These are phyloP conservation scores for Sinohyriopsis cumingii DNA, from an alignment of 2,888 invertebrate genomes.

Conservation along the genomic window DNA sequence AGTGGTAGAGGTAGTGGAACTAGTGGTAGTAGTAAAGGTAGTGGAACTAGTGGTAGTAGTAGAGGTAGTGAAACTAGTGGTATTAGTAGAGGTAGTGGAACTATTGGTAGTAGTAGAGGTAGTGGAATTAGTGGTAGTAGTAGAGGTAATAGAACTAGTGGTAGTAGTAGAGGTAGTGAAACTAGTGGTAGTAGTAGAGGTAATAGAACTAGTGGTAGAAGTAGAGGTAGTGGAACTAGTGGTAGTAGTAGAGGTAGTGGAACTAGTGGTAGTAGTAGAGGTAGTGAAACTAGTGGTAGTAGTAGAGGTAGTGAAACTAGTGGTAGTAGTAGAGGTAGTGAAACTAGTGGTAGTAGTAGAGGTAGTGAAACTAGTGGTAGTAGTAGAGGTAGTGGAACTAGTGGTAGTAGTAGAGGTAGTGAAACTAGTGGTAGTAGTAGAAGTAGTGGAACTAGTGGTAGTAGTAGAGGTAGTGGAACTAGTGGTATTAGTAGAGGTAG, in stretches of 20 bases:
- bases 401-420: constrained; percentile 6
- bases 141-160: constrained; percentile 7
- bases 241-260: neutral
- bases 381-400: constrained; percentile 5
- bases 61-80: constrained; percentile 1
- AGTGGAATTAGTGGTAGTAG: constrained; percentile 7
- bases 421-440: neutral
- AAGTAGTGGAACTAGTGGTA: neutral
- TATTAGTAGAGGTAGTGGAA: constrained; percentile 6
- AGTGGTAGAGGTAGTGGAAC: constrained; percentile 9
- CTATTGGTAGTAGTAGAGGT: neutral
- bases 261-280: too few species aligned
- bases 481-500: too few species aligned
- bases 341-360: too few species aligned
- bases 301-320: neutral
- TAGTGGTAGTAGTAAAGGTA: constrained; percentile 5
- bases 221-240: neutral
- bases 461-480: too few species aligned
- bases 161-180: constrained; percentile 5
- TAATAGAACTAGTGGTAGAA: too few species aligned
- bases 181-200: neutral
- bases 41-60: constrained; percentile 12
- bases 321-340: neutral
- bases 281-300: too few species aligned
- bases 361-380: constrained; percentile 4